phyloP scores from a whole-genome alignment of 1,140 invertebrate genomes.

The Polyergus mexicanus region DNA sequence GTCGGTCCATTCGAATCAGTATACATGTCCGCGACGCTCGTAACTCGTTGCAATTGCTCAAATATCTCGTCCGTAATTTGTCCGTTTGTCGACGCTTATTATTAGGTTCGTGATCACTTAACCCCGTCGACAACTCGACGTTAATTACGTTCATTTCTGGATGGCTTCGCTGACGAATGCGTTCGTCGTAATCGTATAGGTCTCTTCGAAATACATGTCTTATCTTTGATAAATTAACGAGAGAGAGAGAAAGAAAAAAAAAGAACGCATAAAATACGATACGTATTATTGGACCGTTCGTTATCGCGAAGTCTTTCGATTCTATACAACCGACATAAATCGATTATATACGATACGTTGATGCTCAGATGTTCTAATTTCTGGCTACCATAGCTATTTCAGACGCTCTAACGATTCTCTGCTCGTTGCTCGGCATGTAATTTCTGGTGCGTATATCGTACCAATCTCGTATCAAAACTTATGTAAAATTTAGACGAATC shows the following conservation, averaged over 20 bases:
- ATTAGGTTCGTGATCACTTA: slow-evolving; percentile 57
- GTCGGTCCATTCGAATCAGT: neutral
- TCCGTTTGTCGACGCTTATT: slow-evolving; percentile 56
- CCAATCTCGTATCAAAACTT: slow-evolving; percentile 4
- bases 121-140: slow-evolving; percentile 39
- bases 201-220: neutral
- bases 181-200: slow-evolving; percentile 1
- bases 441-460: slow-evolving; percentile 6
- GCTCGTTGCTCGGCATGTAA: neutral
- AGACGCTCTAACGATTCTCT: slow-evolving; percentile 43
- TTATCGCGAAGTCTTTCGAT: neutral
- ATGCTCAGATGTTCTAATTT: slow-evolving; percentile 48
- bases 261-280: neutral
- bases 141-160: slow-evolving; percentile 36
- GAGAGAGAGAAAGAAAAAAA: neutral
- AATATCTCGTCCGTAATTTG: slow-evolving; percentile 47
- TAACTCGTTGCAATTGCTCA: slow-evolving; percentile 40
- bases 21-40: neutral
- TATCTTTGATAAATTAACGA: neutral
- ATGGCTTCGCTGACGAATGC: neutral
- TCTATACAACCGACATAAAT: slow-evolving; percentile 7
- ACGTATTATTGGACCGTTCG: neutral
- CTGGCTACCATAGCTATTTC: slow-evolving; percentile 41
- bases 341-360: slow-evolving; percentile 35
- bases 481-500: slow-evolving; percentile 20